Percentiles rank a stretch among this genome's conserved stretches.
phyloP scores from a whole-genome alignment of 2,888 invertebrate species.

The Erannis defoliaria region DNA sequence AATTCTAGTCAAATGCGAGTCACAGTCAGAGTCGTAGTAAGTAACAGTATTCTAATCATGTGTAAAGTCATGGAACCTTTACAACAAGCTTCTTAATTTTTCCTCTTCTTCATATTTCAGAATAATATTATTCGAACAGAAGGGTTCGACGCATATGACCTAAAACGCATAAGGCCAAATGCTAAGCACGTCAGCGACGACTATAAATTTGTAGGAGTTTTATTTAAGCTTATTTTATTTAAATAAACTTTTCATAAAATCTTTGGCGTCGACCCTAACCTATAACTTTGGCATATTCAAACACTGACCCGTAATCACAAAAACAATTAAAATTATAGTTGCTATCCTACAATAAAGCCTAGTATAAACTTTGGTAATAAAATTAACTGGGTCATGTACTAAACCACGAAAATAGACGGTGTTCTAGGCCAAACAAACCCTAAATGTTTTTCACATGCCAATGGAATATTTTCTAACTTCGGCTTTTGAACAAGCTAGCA shows the following conservation, averaged over 20 bases:
- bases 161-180: too few relatives aligned
- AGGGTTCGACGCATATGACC: too few relatives aligned
- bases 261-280: slow-evolving; percentile 14
- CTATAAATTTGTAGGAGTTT: too few relatives aligned
- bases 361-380: slow-evolving; percentile 22
- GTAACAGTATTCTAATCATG: too few relatives aligned
- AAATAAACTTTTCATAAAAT: slow-evolving; percentile 4
- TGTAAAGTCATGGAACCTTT: too few relatives aligned
- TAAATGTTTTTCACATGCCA: slow-evolving; percentile 33
- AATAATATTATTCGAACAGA: too few relatives aligned
- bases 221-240: too few relatives aligned
- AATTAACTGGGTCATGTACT: slow-evolving; percentile 20
- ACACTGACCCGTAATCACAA: neutral
- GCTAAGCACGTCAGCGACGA: too few relatives aligned
- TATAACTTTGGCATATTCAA: neutral
- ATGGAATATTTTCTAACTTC: slow-evolving; percentile 43
- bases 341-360: slow-evolving; percentile 11
- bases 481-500: neutral
- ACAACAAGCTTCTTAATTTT: too few relatives aligned
- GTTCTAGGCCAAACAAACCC: slow-evolving; percentile 36
- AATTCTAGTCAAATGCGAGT: too few relatives aligned
- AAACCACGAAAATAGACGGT: slow-evolving; percentile 14
- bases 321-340: slow-evolving; percentile 5
- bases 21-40: too few relatives aligned
- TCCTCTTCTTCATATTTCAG: too few relatives aligned